Conservation (phyloP, 1,140 invertebrate species). For the Zeugodacus cucurbitae region DNA sequence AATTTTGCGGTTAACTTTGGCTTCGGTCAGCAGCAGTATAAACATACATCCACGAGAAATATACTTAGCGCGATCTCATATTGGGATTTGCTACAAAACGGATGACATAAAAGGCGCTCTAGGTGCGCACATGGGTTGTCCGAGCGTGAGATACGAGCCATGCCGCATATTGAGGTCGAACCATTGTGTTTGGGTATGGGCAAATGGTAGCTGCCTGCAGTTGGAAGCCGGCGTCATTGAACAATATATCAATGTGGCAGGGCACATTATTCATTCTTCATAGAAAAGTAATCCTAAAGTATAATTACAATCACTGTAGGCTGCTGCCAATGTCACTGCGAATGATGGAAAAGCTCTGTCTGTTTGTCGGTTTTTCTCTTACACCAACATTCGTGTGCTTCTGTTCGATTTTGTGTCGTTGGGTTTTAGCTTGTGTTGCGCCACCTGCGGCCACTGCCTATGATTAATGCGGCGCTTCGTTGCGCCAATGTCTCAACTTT, state of each 20-base stretch:
- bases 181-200: not conserved
- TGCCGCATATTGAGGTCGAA: not conserved
- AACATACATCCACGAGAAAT: no score
- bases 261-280: not conserved
- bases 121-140: not conserved
- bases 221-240: not conserved
- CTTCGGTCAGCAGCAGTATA: no score
- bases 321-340: not conserved
- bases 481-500: constrained; percentile 6
- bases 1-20: constrained; percentile 29
- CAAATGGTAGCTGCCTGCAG: no score
- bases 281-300: constrained; percentile 28
- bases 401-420: no score
- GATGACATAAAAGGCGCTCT: not conserved
- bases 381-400: not conserved
- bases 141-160: not conserved
- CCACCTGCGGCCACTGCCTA: not conserved
- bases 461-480: constrained; percentile 12
- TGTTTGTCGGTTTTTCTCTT: not conserved
- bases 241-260: constrained; percentile 25
- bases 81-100: not conserved
- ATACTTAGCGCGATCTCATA: not conserved
- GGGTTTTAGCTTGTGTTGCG: not conserved
- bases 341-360: not conserved
- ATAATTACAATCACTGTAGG: constrained; percentile 38